Conservation (phyloP, 1,140 invertebrate species). For the Manduca sexta region DNA sequence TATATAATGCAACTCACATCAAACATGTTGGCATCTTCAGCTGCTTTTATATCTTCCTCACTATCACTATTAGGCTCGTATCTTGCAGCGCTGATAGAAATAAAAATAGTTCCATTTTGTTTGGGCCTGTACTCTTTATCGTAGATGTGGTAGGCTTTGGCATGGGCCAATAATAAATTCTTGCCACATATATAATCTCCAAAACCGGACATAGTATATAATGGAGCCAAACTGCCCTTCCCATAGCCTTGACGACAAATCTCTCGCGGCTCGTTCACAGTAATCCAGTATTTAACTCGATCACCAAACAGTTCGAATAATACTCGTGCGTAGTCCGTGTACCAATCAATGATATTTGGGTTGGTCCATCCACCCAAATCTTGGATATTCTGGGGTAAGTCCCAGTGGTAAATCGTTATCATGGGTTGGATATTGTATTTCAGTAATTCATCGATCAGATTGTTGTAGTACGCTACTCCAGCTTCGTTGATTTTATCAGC, state of each 20-base stretch:
- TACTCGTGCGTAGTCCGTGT: conserved; percentile 74
- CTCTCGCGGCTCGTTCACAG: conserved; percentile 78
- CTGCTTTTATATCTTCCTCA: conserved; percentile 55
- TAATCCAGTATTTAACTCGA: conserved; percentile 76
- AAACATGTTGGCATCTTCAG: conserved; percentile 62
- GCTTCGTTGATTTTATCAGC: conserved; percentile 64
- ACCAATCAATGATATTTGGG: conserved; percentile 73
- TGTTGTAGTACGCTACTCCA: conserved; percentile 76
- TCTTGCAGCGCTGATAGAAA: conserved; percentile 63
- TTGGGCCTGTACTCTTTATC: conserved; percentile 23
- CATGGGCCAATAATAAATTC: conserved; percentile 29
- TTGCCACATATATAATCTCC: conserved; percentile 59
- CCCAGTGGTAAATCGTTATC: conserved; percentile 78
- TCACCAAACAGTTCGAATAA: conserved; percentile 74
- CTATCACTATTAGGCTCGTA: conserved; percentile 45
- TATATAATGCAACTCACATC: conserved; percentile 14
- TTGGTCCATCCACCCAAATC: conserved; percentile 77
- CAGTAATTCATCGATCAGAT: conserved; percentile 73
- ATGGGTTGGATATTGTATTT: conserved; percentile 65
- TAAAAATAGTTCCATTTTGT: conserved; percentile 59
- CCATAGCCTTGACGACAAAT: conserved; percentile 73
- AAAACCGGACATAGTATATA: conserved; percentile 57
- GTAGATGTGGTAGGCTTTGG: conserved; percentile 74
- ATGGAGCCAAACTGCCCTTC: conserved; percentile 54
- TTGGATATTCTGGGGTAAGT: conserved; percentile 74